phyloP scores from a whole-genome alignment of 2,888 invertebrate genomes.

The Vesta saturnalis region DNA sequence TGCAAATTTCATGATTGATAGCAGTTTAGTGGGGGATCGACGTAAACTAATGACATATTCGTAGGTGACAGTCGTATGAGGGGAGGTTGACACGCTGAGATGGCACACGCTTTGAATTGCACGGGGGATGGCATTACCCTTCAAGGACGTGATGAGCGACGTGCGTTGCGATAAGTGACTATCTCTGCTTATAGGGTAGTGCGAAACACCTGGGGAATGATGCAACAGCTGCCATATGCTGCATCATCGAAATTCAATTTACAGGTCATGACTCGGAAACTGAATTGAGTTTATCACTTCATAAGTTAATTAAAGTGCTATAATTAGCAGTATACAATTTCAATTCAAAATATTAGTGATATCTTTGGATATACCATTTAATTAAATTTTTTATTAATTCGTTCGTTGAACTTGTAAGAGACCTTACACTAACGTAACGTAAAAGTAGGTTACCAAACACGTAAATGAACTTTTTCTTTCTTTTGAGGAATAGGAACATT shows the following conservation, averaged over 20 bases:
- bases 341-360: not conserved
- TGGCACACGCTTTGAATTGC: slow-evolving; percentile 26
- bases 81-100: slow-evolving; percentile 16
- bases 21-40: slow-evolving; percentile 18
- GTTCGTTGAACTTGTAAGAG: not conserved
- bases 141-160: slow-evolving; percentile 27
- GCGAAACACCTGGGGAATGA: slow-evolving; percentile 30
- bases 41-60: slow-evolving; percentile 28
- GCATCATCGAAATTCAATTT: slow-evolving; percentile 32
- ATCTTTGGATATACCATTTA: too few species aligned
- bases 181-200: slow-evolving; percentile 14
- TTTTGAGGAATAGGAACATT: not conserved
- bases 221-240: slow-evolving; percentile 26
- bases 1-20: slow-evolving; percentile 20
- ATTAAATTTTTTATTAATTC: not conserved
- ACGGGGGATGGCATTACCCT: not conserved
- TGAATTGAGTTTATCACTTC: slow-evolving; percentile 19
- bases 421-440: not conserved
- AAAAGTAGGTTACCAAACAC: not conserved
- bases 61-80: slow-evolving; percentile 20
- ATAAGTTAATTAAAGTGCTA: slow-evolving; percentile 22
- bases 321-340: slow-evolving; percentile 10
- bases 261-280: slow-evolving; percentile 7
- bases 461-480: not conserved
- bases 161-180: slow-evolving; percentile 31